A percentile compares a stretch with the other conserved stretches of the same genome.
phyloP scores from a whole-genome alignment of 2,888 invertebrate species.

The Pelosia muscerda region DNA sequence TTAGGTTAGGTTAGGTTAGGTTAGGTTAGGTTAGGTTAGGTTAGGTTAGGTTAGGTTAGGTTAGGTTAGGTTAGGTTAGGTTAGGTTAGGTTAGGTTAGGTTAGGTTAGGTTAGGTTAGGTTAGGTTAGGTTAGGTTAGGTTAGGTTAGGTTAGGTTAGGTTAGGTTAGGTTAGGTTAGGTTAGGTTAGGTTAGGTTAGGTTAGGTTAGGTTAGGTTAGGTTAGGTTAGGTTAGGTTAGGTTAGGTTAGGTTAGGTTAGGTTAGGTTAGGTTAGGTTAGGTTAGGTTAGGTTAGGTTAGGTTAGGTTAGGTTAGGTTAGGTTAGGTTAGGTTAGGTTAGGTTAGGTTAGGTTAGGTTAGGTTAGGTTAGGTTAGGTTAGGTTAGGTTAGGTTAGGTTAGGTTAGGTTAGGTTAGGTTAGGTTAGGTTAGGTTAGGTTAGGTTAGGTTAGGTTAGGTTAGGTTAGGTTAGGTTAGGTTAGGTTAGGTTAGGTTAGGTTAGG shows the following conservation, averaged over 20 bases:
- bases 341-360: slow-evolving; percentile 42
- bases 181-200: slow-evolving; percentile 22
- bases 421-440: slow-evolving; percentile 42
- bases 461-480: too few species aligned
- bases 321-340: slow-evolving; percentile 36
- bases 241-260: slow-evolving; percentile 28
- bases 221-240: slow-evolving; percentile 26
- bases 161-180: slow-evolving; percentile 19
- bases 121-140: slow-evolving; percentile 23
- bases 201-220: slow-evolving; percentile 25
- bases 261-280: slow-evolving; percentile 30
- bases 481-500: too few species aligned
- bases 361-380: slow-evolving; percentile 41
- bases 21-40: slow-evolving; percentile 34
- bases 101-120: slow-evolving; percentile 18
- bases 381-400: slow-evolving; percentile 41
- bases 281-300: slow-evolving; percentile 29
- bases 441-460: slow-evolving; percentile 41
- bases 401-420: slow-evolving; percentile 37
- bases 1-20: slow-evolving; percentile 30
- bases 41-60: slow-evolving; percentile 36
- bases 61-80: slow-evolving; percentile 38
- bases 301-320: slow-evolving; percentile 35
- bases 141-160: slow-evolving; percentile 20
- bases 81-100: slow-evolving; percentile 45